Conservation (phyloP, 1,140 invertebrate genomes). For the Drosophila serrata region DNA sequence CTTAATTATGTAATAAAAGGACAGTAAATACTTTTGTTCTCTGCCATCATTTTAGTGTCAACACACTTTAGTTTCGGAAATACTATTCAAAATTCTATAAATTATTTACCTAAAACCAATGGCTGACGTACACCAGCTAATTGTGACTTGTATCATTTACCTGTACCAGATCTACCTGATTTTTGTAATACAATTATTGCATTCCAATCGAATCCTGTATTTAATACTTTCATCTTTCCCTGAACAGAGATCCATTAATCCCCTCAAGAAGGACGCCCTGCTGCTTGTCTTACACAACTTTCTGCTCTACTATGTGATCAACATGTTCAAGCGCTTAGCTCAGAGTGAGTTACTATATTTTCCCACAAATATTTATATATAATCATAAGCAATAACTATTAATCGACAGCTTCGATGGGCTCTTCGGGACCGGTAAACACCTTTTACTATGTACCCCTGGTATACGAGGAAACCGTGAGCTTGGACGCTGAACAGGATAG, state of each 20-base stretch:
- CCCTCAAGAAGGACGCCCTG: conserved; percentile 52
- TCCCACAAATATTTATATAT: no score
- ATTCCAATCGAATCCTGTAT: background rate
- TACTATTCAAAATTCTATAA: conserved; percentile 10
- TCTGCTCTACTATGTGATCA: conserved; percentile 56
- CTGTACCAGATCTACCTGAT: conserved; percentile 30
- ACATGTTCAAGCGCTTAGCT: conserved; percentile 62
- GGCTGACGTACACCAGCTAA: conserved; percentile 40
- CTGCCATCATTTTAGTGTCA: conserved; percentile 7
- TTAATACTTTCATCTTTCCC: background rate
- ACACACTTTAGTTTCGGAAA: background rate
- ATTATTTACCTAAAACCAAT: conserved; percentile 7
- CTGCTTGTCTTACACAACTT: conserved; percentile 56
- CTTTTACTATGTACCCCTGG: conserved; percentile 58
- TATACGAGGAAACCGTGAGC: conserved; percentile 35
- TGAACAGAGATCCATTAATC: conserved; percentile 38
- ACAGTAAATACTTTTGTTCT: no score
- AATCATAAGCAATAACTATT: background rate
- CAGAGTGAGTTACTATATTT: conserved; percentile 45
- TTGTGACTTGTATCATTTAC: conserved; percentile 37
- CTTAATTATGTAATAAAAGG: background rate
- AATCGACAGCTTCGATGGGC: conserved; percentile 36
- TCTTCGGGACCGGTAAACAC: conserved; percentile 52
- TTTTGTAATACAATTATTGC: conserved; percentile 2
- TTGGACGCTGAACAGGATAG: background rate